Evolutionary conservation across 2,113 vertebrate genomes (phyloP).

Genomic region (Saccopteryx bilineata): DNA sequence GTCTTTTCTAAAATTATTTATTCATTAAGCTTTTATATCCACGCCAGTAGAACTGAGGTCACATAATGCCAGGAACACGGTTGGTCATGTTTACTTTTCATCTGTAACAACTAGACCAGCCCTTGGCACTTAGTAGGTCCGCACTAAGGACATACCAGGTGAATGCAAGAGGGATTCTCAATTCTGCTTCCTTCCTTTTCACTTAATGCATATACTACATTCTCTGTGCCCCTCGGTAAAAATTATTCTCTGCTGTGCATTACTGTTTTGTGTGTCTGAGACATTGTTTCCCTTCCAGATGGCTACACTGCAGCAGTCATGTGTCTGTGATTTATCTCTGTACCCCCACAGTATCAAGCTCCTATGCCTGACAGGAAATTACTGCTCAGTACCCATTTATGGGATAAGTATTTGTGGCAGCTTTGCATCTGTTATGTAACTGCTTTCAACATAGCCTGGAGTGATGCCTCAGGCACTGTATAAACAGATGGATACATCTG

Average conservation of each 20-base stretch:
- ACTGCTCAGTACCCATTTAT: neutral
- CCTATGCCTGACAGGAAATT: neutral
- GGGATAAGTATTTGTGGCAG: neutral
- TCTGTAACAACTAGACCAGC: neutral
- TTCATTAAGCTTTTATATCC: neutral
- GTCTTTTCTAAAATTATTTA: neutral
- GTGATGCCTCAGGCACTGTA: neutral
- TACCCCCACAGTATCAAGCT: neutral
- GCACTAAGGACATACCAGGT: neutral
- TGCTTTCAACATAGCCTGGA: neutral
- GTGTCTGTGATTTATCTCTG: neutral
- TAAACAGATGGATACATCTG: neutral
- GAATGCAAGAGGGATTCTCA: conserved; percentile 21
- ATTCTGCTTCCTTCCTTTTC: neutral
- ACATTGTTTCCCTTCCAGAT: neutral
- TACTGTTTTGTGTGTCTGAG: neutral
- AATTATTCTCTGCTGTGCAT: neutral
- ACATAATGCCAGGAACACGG: too few relatives aligned
- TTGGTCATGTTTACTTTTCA: neutral
- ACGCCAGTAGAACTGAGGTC: neutral
- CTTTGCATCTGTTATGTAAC: neutral
- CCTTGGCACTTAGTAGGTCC: neutral
- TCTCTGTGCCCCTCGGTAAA: neutral
- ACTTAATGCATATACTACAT: neutral
- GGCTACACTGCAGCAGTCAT: neutral